These are phyloP conservation scores for Steinernema hermaphroditum DNA, from an alignment of 2,888 invertebrate species.

Conservation along the genomic window DNA sequence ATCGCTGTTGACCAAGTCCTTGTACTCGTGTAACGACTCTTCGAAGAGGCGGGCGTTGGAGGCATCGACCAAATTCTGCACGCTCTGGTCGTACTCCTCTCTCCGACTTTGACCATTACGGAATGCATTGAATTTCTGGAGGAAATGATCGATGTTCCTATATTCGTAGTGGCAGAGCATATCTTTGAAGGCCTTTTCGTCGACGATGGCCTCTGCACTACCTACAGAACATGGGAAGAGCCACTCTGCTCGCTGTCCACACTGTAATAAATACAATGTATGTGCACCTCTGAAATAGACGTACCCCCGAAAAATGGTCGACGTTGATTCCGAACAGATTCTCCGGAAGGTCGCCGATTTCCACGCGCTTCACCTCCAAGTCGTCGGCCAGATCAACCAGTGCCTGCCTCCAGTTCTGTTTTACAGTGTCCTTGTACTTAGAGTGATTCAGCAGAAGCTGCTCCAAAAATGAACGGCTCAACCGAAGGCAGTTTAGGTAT, in stretches of 20 bases:
- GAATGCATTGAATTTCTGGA: neutral
- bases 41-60: neutral
- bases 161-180: neutral
- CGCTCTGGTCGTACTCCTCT: neutral
- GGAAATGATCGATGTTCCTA: neutral
- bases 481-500: neutral
- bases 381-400: neutral
- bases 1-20: neutral
- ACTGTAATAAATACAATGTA: neutral
- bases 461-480: neutral
- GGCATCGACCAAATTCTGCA: neutral
- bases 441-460: neutral
- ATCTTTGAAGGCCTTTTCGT: neutral
- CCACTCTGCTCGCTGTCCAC: neutral
- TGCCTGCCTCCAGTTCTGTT: neutral
- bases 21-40: neutral
- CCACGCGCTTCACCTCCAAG: neutral
- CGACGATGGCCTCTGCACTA: neutral
- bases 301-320: neutral
- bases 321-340: neutral
- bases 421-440: neutral
- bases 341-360: conserved; percentile 12
- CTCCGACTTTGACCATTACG: neutral
- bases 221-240: neutral
- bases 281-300: neutral